Evolutionary conservation across 2,888 invertebrate species (phyloP).

Genomic region (Lissonota sp.): DNA sequence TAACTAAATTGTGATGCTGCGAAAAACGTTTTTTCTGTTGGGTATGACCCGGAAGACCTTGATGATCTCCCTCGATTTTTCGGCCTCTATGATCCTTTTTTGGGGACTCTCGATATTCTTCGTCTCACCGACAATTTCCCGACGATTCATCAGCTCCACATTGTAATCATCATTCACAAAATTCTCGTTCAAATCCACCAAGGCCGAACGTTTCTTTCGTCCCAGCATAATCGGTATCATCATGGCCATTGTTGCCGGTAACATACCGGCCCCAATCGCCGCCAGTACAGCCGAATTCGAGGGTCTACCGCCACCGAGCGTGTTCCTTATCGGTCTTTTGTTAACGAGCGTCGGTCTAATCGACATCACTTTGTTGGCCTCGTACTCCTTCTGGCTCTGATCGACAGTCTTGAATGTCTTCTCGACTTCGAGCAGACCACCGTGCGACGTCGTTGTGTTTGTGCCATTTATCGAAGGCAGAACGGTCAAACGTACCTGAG

Average conservation of each 20-base stretch:
- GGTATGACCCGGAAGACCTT: too few relatives aligned
- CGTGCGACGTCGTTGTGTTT: conserved; percentile 87
- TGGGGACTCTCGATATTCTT: neutral
- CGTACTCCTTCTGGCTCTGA: conserved; percentile 85
- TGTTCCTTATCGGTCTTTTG: conserved; percentile 75
- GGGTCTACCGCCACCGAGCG: conserved; percentile 80
- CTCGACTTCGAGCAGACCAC: conserved; percentile 91
- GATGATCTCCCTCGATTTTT: too few relatives aligned
- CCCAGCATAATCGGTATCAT: conserved; percentile 91
- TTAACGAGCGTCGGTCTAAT: conserved; percentile 71
- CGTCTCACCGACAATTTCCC: neutral
- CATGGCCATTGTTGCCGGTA: conserved; percentile 93
- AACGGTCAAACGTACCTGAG: conserved; percentile 88
- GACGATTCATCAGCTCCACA: neutral
- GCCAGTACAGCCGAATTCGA: conserved; percentile 88
- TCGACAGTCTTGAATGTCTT: conserved; percentile 90
- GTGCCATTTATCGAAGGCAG: conserved; percentile 88
- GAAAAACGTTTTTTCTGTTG: too few relatives aligned
- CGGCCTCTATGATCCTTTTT: neutral
- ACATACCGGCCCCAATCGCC: conserved; percentile 91
- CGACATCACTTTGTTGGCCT: conserved; percentile 79
- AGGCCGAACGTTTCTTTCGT: conserved; percentile 80
- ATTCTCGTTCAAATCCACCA: neutral
- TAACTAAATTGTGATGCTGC: too few relatives aligned
- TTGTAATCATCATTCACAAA: neutral